phyloP scores from a whole-genome alignment of 2,797 vertebrate species.

The Heteromormyrus szaboi region DNA sequence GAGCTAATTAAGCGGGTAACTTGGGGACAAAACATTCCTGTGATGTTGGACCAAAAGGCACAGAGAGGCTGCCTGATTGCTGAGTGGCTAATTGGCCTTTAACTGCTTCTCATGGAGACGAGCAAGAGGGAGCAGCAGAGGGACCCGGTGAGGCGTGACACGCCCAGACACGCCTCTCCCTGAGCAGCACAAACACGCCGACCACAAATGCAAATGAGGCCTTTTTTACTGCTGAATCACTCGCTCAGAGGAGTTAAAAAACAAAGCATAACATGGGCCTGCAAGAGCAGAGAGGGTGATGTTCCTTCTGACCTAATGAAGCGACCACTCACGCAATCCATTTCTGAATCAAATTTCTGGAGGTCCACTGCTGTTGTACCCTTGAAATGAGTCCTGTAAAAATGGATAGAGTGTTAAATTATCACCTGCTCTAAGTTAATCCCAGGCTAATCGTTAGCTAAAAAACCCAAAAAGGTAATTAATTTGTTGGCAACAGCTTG shows the following conservation, averaged over 20 bases:
- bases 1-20: conserved; percentile 67
- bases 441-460: background rate
- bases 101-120: conserved; percentile 53
- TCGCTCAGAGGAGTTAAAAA: background rate
- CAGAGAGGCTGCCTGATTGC: conserved; percentile 62
- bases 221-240: background rate
- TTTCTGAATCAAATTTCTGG: background rate
- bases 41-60: conserved; percentile 63
- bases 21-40: conserved; percentile 61
- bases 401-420: background rate
- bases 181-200: background rate
- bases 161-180: background rate
- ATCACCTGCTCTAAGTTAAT: background rate
- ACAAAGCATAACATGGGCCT: background rate
- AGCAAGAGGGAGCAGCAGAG: conserved; percentile 47
- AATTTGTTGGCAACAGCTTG: background rate
- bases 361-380: background rate
- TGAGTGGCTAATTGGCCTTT: conserved; percentile 59
- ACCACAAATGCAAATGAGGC: background rate
- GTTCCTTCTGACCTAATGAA: background rate
- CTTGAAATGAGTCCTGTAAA: background rate
- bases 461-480: background rate
- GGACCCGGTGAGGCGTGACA: background rate
- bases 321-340: background rate
- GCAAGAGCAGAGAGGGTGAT: background rate